Percentiles rank a stretch among this genome's conserved stretches.
Evolutionary conservation across 1,140 invertebrate species (phyloP).

Genomic region (Trinorchestia longiramus): DNA sequence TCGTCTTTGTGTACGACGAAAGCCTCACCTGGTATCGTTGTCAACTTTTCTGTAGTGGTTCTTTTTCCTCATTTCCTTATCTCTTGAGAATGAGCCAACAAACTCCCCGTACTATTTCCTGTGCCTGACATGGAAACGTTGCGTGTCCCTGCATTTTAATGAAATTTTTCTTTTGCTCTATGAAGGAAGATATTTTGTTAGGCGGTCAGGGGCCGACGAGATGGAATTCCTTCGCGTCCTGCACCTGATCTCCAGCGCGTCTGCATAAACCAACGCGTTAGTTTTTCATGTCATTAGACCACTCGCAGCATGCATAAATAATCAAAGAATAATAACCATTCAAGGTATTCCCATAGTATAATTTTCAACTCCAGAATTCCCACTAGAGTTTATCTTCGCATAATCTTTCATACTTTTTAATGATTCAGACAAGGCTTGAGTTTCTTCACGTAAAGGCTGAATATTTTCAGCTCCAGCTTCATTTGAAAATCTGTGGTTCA

Average conservation of each 20-base stretch:
- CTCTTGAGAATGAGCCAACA: not conserved
- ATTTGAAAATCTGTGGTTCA: too few species aligned
- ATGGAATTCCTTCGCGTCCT: not conserved
- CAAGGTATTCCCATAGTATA: too few species aligned
- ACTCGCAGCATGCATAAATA: not conserved
- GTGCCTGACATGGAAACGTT: not conserved
- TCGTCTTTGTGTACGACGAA: not conserved
- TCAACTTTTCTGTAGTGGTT: not conserved
- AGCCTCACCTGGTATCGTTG: not conserved
- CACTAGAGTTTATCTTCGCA: too few species aligned
- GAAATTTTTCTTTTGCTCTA: not conserved
- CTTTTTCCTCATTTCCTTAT: not conserved
- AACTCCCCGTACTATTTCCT: not conserved
- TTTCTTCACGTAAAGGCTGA: too few species aligned
- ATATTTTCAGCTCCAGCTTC: too few species aligned
- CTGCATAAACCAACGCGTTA: not conserved
- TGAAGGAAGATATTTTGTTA: not conserved
- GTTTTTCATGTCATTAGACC: not conserved
- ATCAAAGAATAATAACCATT: not conserved
- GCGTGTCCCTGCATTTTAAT: conserved; percentile 6
- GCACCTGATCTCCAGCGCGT: not conserved
- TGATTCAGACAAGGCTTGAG: too few species aligned
- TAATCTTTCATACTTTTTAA: too few species aligned
- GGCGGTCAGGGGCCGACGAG: not conserved
- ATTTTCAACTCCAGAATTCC: too few species aligned